Base-by-base conservation (phyloP, 2,113 vertebrate genomes). In the Furnarius figulus region DNA sequence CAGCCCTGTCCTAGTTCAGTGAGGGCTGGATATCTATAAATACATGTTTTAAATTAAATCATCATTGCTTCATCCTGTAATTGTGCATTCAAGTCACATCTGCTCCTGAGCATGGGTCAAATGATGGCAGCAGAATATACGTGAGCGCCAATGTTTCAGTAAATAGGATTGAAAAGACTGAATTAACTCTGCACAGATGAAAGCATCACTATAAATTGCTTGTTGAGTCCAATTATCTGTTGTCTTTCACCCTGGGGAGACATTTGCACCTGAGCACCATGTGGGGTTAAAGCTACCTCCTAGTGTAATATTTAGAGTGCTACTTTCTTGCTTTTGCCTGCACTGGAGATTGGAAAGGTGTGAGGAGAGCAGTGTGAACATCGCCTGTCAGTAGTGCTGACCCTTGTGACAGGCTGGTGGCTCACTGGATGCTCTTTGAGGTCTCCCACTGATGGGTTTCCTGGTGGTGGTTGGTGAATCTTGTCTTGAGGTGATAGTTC, bases 81-180 rank as follows among this genome's bases (percentile, higher is more conserved):
- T 90, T 73, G 27, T 92, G 76, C 68, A 93, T 14, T 37, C 37
- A 52, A 87, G 47, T 90, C 70, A 72, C 66, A 72, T 90, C 88
- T 94, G 74, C 76, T 83, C 72, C 61, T 90, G 23, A 76, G 37
- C 1, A 4, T 46, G 61, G 88, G 73, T 96, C 80, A 92, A 84
- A 78, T 33, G 70, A 72, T 72, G 73, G 83, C 68, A 89, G 65
- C 85, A 89, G 86, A 84, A 65, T 31, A 70, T 55, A 24, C 11
- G 18, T 73, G 85, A 42, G 9, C 89, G 93, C 79, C 88, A 84
- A 4, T 5, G 20, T 90, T 86, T 80, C 75, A 63, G 50, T 84
- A 94, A 92, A 92, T 78, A 63, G 88, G 79, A 77, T 90, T 91
- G 76, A 52, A 87, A 90, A 61, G 42, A 95, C 93, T 77, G 82